A percentile compares a stretch with the other conserved stretches of the same genome.
Conservation (phyloP, 2,113 vertebrate genomes). For the Ciconia stormi region DNA sequence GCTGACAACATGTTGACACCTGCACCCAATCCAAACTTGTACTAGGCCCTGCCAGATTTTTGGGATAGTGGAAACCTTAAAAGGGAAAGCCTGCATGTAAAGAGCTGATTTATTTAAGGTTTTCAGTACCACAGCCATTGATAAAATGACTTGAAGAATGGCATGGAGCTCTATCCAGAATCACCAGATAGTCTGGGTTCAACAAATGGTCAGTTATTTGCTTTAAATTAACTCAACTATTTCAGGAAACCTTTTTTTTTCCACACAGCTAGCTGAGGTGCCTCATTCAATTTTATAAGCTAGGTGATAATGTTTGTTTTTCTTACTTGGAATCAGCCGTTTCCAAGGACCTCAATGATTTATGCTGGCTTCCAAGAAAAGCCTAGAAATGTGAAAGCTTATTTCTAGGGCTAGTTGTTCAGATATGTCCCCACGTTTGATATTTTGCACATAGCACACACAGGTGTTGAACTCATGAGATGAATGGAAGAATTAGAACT, state of each 20-base stretch:
- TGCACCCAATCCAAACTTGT: not conserved
- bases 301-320: not conserved
- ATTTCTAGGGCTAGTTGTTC: not conserved
- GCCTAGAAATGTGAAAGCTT: not conserved
- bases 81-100: not conserved
- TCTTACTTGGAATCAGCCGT: not conserved
- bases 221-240: not conserved
- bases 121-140: not conserved
- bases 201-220: not conserved
- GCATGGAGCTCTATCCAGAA: not conserved
- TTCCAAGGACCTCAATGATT: not conserved
- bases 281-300: not conserved
- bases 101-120: not conserved
- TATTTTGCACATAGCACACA: not conserved
- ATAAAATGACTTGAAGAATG: not conserved
- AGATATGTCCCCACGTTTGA: not conserved
- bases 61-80: not conserved
- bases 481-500: not conserved
- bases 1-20: not conserved
- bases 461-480: not conserved
- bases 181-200: not conserved
- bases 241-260: not conserved
- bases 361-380: not conserved
- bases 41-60: not conserved
- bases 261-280: rapidly evolving